These are phyloP conservation scores for Taxidea taxus DNA, from an alignment of 2,113 vertebrate species.

Conservation along the genomic window DNA sequence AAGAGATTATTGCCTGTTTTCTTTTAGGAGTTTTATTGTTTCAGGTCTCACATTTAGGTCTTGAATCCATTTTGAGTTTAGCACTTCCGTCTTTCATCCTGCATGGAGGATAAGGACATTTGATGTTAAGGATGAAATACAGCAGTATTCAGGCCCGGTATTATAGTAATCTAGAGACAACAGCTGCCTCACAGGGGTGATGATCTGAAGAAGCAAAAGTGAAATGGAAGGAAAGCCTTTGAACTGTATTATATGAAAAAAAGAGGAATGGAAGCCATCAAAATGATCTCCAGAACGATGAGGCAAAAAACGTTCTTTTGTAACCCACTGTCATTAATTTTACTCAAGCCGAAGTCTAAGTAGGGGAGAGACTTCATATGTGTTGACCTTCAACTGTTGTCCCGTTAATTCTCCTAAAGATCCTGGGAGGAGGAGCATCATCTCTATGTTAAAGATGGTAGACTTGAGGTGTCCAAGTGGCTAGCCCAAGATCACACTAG, in stretches of 20 bases:
- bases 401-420: background rate
- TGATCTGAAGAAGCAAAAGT: background rate
- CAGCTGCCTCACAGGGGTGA: background rate
- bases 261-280: fast-evolving
- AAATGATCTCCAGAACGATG: background rate
- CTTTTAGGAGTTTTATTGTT: background rate
- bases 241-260: background rate
- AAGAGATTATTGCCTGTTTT: background rate
- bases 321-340: background rate
- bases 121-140: background rate
- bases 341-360: background rate
- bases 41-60: background rate
- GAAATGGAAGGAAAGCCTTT: background rate
- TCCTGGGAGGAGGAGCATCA: fast-evolving
- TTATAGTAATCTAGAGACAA: background rate
- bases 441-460: background rate
- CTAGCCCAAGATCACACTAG: background rate
- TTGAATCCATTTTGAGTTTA: background rate
- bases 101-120: background rate
- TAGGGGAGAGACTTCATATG: background rate
- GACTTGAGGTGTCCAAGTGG: background rate
- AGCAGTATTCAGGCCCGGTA: fast-evolving
- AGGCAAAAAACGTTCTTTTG: background rate
- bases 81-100: background rate
- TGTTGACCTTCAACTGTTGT: background rate